Evolutionary conservation across 2,888 invertebrate genomes (phyloP).

Genomic region (Drosophila percnosoma): DNA sequence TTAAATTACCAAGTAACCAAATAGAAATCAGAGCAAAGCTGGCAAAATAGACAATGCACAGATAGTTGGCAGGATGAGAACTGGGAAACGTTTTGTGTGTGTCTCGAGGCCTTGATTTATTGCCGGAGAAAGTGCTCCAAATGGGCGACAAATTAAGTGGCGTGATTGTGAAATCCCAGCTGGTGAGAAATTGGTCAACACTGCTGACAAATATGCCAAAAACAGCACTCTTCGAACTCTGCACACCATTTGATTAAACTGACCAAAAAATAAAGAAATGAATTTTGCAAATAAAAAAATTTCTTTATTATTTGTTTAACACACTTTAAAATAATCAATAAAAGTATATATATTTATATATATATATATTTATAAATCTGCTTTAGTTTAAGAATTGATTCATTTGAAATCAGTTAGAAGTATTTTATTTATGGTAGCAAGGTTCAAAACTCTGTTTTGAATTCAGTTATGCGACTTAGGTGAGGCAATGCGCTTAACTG

Average conservation of each 20-base stretch:
- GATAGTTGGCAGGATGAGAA: constrained; percentile 6
- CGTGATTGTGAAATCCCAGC: background rate
- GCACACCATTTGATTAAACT: background rate
- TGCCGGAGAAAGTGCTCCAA: constrained; percentile 35
- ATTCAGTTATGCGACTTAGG: background rate
- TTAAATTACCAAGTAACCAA: constrained; percentile 71
- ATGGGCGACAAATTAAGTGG: constrained; percentile 42
- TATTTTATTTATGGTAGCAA: background rate
- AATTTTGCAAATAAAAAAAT: too few relatives aligned
- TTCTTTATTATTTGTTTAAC: background rate
- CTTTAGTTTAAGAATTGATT: background rate
- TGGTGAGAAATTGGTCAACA: background rate
- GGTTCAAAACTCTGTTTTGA: background rate
- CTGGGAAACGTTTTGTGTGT: background rate
- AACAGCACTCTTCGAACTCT: background rate
- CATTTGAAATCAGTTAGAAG: background rate
- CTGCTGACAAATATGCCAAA: constrained; percentile 1
- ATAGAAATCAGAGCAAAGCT: constrained; percentile 61
- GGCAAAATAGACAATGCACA: constrained; percentile 28
- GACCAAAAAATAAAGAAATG: rapidly evolving
- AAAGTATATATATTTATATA: background rate
- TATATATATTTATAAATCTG: background rate
- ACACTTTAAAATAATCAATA: background rate
- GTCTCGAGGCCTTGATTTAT: constrained; percentile 45
- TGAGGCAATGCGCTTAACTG: constrained; percentile 34